These are phyloP conservation scores for Ectemnius cavifrons DNA, from an alignment of 2,888 invertebrate species.

Conservation along the genomic window DNA sequence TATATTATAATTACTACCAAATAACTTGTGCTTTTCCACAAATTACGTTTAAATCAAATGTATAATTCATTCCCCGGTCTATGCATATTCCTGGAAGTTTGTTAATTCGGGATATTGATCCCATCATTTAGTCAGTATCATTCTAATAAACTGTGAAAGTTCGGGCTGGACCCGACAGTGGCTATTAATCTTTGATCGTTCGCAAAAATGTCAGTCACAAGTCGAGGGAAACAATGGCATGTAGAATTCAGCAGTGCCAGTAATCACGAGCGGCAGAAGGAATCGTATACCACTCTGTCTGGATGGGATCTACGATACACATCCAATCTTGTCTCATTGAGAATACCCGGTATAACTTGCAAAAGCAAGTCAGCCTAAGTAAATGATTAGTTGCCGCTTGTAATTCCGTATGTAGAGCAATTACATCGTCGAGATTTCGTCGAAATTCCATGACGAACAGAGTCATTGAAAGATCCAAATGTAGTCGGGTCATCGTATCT, in stretches of 20 bases:
- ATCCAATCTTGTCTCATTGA: constrained; percentile 39
- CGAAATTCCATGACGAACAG: background rate
- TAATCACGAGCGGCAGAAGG: constrained; percentile 26
- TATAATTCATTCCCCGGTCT: no score
- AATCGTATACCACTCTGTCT: constrained; percentile 49
- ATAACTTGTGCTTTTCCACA: no score
- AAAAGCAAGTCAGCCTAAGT: constrained; percentile 34
- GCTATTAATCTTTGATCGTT: background rate
- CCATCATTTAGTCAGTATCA: no score
- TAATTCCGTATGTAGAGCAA: constrained; percentile 36
- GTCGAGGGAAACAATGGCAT: constrained; percentile 20
- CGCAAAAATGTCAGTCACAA: constrained; percentile 12
- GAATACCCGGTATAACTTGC: constrained; percentile 40
- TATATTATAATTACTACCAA: no score
- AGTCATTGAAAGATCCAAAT: no score
- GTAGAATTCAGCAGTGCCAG: constrained; percentile 26
- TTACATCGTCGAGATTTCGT: constrained; percentile 38
- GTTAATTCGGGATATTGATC: no score
- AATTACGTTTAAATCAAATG: no score
- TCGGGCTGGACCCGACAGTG: background rate
- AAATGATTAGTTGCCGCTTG: constrained; percentile 48
- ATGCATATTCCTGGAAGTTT: no score
- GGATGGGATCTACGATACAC: constrained; percentile 21
- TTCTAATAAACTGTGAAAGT: no score
- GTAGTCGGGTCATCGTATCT: no score